Base-by-base conservation (phyloP, 2,113 vertebrate genomes). In the Rafetus swinhoei region DNA sequence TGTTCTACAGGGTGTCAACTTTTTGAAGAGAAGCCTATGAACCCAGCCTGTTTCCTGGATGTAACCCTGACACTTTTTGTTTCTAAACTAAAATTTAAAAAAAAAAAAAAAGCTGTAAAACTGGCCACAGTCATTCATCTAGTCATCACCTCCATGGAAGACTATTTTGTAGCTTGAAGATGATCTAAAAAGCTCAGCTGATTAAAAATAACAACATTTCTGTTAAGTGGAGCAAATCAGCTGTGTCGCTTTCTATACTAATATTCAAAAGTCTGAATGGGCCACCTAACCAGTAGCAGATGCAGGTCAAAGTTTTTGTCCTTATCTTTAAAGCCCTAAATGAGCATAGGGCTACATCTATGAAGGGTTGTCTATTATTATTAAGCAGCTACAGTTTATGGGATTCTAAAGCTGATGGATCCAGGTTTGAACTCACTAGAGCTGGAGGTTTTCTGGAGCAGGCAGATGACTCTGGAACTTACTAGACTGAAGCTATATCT, bases 221-320 rank as follows among this genome's bases (percentile, higher is more conserved):
- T 85, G 10, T 79, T 76, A 45, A 76, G 74, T 50, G 74, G 35
- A 76, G 35, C 9, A 45, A 76, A 50, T 72, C 5, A 80, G 16
- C 11, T 80, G 85, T 24, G 65, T 65, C 35, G 9, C 25, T 72
- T 52, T 22, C 16, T n/a, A 65, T 39, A 8, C 3, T 65, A 56
- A 50, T 19, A 45, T 7, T 1, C 0, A 1, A 2, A 9, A 2
- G 0, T 2, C 74, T 22, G 39, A 79, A 79, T 56, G 12, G 69
- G 10, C 9, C 60, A 35, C 52, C 81, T 62, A 27, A 32, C 13
- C 62, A 89, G 19, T 18, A 92, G 55, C 29, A 82, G 22, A 14
- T 1, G 6, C 7, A 15, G 3, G 59, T 90, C 59, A 29, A 83
- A n/a, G 13, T 45, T 22, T 87, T 72, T 16, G 1, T 8, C 80